Base-by-base conservation (phyloP, 2,888 invertebrate genomes). In the Sinhomidia bicolor region DNA sequence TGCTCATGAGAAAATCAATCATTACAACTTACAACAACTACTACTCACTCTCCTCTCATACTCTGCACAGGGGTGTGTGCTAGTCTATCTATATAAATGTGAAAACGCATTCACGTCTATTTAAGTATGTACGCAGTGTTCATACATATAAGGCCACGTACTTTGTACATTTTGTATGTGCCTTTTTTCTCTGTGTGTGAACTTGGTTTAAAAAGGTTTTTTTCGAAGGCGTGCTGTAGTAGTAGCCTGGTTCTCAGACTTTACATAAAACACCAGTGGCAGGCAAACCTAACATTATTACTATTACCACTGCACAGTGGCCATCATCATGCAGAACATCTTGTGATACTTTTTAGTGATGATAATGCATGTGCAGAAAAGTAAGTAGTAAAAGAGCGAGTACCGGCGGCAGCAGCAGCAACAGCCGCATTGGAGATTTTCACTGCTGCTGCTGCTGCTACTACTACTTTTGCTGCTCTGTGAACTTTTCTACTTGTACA, bases 1-100 rank as follows among this genome's bases (percentile, higher is more conserved):
- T 76, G 76, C 51, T 76, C 76, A 76, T 29, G 78, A 78, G 78
- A 78, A 78, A 78, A 78, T 78, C 78, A 54, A 78, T 78, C 78
- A 78, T 78, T 78, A 78, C 54, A 78, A 54, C 78, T 44, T n/a
- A n/a, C n/a, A n/a, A n/a, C n/a, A n/a, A n/a, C n/a, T n/a, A 71
- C 71, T 10, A 7, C 3, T 20, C 62, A 20, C 23, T 7, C 62
- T 20, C 20, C 5, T 41, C 5, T 10, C 41, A 41, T 23, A 26
- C 62, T 5, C 62, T 62, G 26, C 29, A 7, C 41, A 10, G 10
- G 6, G 10, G 5, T 62, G 23, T 6, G 4, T 62, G 9, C 20
- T 62, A 41, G 6, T 41, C 10, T 41, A 10, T 5, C 10, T 41
- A 41, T 10, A 5, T 41, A 41, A 5, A 41, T 41, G 41, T 41